Conservation (phyloP, 2,113 vertebrate genomes). For the Marmota flaviventris region DNA sequence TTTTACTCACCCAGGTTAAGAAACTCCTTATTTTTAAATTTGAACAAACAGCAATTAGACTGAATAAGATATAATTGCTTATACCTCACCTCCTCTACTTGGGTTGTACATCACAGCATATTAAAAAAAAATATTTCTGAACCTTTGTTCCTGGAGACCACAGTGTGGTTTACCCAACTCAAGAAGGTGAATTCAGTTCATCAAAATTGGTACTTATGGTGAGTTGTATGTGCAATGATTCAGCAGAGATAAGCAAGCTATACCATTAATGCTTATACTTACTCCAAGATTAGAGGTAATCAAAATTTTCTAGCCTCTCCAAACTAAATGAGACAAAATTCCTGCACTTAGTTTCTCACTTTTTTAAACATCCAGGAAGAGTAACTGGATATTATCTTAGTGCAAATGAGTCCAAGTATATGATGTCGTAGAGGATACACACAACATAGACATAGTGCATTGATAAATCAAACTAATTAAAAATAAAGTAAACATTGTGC, state of each 20-base stretch:
- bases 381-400: neutral
- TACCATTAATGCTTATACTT: neutral
- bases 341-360: neutral
- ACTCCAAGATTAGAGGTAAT: neutral
- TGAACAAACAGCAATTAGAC: neutral
- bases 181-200: neutral
- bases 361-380: neutral
- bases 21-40: neutral
- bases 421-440: neutral
- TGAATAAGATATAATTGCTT: neutral
- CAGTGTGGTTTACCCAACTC: neutral
- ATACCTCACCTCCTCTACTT: fast-evolving
- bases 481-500: neutral
- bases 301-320: neutral
- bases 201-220: neutral
- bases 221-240: neutral
- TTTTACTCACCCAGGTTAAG: neutral
- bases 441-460: neutral
- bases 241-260: neutral
- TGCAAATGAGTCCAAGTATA: neutral
- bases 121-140: neutral
- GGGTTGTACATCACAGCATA: neutral
- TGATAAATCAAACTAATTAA: neutral
- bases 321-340: neutral
- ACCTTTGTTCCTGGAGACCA: neutral